These are phyloP conservation scores for Nasonia giraulti DNA, from an alignment of 1,140 invertebrate genomes.

Conservation along the genomic window DNA sequence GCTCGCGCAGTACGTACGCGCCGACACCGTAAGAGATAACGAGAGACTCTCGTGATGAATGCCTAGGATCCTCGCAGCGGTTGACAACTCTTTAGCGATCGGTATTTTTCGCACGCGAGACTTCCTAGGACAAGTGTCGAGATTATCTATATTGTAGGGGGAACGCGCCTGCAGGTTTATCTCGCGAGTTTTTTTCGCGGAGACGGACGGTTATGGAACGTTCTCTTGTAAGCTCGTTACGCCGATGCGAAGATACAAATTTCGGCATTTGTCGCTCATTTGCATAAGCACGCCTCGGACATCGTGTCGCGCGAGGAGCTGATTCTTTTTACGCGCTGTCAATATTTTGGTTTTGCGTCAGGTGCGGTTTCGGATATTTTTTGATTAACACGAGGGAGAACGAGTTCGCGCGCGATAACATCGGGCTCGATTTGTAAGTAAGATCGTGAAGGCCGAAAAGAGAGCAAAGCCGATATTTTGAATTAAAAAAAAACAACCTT, in stretches of 20 bases:
- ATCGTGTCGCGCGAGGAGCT: neutral
- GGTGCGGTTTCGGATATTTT: neutral
- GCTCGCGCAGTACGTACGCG: neutral
- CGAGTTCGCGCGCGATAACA: neutral
- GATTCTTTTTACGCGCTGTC: neutral
- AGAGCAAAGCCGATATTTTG: neutral
- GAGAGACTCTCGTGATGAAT: neutral
- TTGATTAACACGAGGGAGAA: neutral
- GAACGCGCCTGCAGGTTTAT: too few species aligned
- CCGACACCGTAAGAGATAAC: slow-evolving; percentile 56
- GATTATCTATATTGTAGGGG: too few species aligned
- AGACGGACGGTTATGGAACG: neutral
- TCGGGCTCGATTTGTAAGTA: neutral
- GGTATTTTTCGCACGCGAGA: neutral
- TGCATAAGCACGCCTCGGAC: neutral
- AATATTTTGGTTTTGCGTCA: slow-evolving; percentile 3
- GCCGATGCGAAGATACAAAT: too few species aligned
- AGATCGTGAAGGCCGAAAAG: neutral
- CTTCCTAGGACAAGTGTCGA: too few species aligned
- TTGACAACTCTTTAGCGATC: neutral
- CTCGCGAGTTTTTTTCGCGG: neutral
- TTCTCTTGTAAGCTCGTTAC: neutral
- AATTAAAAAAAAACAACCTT: neutral
- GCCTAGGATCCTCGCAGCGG: slow-evolving; percentile 1
- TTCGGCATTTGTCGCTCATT: neutral